Evolutionary conservation across 2,797 vertebrate species (phyloP).

Genomic region (Eulemur rubriventer): DNA sequence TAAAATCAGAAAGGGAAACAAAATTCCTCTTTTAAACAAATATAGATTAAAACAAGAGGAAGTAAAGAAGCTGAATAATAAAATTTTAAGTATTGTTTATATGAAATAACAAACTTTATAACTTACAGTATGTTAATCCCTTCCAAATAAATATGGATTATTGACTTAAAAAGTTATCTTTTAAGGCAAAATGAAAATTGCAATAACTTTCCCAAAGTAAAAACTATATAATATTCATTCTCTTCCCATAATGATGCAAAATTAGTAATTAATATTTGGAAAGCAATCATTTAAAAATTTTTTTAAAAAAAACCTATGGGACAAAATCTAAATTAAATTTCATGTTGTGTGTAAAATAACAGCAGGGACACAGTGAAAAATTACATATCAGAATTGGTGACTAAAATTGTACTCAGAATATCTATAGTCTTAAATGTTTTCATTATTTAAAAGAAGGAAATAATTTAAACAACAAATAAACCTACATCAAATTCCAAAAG

Average conservation of each 20-base stretch:
- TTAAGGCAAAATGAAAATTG: neutral
- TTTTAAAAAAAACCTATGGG: neutral
- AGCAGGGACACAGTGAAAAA: neutral
- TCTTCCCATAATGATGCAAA: neutral
- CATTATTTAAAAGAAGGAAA: neutral
- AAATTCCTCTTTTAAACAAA: neutral
- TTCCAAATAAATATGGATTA: neutral
- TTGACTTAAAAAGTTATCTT: conserved; percentile 26
- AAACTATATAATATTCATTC: neutral
- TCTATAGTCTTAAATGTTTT: neutral
- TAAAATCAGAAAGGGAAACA: neutral
- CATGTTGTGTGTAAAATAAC: neutral
- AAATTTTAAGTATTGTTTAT: neutral
- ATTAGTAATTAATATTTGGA: conserved; percentile 38
- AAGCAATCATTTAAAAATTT: conserved; percentile 1
- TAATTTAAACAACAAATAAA: neutral
- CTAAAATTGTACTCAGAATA: neutral
- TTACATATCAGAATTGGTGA: neutral
- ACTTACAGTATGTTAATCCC: neutral
- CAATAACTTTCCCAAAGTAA: conserved; percentile 16
- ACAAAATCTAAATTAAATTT: neutral
- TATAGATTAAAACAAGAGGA: neutral
- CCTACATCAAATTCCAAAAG: neutral
- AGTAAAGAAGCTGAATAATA: neutral
- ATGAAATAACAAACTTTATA: conserved; percentile 33